phyloP scores from a whole-genome alignment of 2,113 vertebrate genomes.

The Colinus virginianus region DNA sequence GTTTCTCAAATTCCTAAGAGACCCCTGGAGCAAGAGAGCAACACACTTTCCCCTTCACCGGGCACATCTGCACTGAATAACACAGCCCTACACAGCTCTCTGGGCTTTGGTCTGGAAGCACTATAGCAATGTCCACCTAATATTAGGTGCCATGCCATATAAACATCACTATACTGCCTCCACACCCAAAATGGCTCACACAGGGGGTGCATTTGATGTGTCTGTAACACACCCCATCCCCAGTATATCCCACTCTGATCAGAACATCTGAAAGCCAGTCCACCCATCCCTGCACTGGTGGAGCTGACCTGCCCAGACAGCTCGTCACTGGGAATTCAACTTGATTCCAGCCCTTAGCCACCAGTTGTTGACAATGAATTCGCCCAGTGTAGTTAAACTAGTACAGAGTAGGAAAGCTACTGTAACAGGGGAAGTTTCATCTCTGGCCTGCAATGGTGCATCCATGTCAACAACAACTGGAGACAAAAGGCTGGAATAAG shows the following conservation, averaged over 20 bases:
- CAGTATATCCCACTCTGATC: neutral
- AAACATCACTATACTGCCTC: conserved; percentile 20
- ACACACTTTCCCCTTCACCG: neutral
- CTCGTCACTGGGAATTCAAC: conserved; percentile 28
- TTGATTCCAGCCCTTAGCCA: conserved; percentile 42
- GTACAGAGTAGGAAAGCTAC: neutral
- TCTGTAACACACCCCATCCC: neutral
- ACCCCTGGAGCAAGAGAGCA: neutral
- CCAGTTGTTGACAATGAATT: neutral
- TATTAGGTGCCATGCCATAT: neutral
- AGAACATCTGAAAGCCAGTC: conserved; percentile 19
- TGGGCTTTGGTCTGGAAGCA: neutral
- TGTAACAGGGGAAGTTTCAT: neutral
- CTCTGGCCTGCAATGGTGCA: neutral
- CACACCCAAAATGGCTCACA: neutral
- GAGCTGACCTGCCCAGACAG: neutral
- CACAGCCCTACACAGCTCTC: neutral
- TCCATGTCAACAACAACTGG: neutral
- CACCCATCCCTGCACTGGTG: neutral
- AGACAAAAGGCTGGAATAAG: conserved; percentile 29
- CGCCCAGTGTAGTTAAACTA: neutral
- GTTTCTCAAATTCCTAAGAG: neutral
- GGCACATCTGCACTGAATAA: neutral
- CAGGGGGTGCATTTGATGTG: neutral
- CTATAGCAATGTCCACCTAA: conserved; percentile 10